Evolutionary conservation across 2,888 invertebrate genomes (phyloP), one percentile per base, ranked within the genome.

Genomic region (Anoplius nigerrimus): DNA sequence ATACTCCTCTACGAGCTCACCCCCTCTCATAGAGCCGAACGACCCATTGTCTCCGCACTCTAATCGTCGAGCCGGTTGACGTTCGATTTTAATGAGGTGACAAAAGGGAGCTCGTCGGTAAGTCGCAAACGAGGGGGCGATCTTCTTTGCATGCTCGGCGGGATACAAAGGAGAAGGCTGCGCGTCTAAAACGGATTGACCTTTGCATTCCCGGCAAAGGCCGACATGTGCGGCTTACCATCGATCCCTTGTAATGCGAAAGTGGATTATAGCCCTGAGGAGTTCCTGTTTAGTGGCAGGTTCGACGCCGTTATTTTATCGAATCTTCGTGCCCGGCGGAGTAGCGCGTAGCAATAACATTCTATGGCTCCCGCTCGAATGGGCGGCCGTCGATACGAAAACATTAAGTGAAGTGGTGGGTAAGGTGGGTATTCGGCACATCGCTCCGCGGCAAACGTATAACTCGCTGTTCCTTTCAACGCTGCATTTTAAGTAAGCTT

Each of bases 41-140:
- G 34, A 34, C 34, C 34, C 34, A 34, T 34, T 34, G 34, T 34
- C 34, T 6, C 8, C 11, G 6, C 34, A 34, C 6, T 34, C 34
- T 13, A 34, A 34, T 34, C 34, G 11, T 53, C 45, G 58, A 56
- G 55, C 52, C 55, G 60, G 34, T 69, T 74, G 71, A 77, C 74
- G 72, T 82, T 75, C 67, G 81, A 79, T 76, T 83, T 83, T 82
- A 81, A 82, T 76, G 76, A 78, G 74, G 74, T 71, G 74, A 80
- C 78, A 78, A 81, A 80, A 75, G 72, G 51, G 11, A 34, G 11
- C 6, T 34, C 34, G 34, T 13, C 11, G 1, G 34, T 34, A 6
- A 34, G 54, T 58, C 52, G 34, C 51, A 62, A 62, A 56, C 53
- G 66, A 55, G 63, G 67, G 54, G 46, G 34, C 46, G 67, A 66